A percentile compares a stretch with the other conserved stretches of the same genome.
These are phyloP conservation scores for Ceryle rudis DNA, from an alignment of 2,797 vertebrate genomes.

Conservation along the genomic window DNA sequence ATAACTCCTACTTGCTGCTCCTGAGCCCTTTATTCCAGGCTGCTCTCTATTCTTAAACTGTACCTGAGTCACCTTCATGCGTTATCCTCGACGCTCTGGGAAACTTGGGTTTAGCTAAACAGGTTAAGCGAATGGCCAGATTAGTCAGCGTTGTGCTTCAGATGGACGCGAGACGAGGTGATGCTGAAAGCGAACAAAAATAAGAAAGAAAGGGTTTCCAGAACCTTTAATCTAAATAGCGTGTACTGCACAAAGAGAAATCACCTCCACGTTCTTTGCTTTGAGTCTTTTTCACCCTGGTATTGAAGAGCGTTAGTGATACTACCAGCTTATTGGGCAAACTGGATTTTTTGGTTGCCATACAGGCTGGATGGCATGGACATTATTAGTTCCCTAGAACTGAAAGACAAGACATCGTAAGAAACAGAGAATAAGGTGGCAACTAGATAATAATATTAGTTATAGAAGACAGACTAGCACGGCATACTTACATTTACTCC, in stretches of 20 bases:
- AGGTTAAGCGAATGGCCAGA: constrained; percentile 48
- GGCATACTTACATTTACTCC: neutral
- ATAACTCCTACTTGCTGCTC: constrained; percentile 40
- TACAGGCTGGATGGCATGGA: neutral
- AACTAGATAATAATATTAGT: neutral
- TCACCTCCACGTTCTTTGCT: neutral
- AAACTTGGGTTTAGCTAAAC: constrained; percentile 36
- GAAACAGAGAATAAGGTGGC: neutral
- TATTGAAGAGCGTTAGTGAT: neutral
- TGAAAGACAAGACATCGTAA: neutral
- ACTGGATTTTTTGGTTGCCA: neutral
- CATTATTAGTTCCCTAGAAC: fast-evolving
- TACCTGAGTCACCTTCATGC: constrained; percentile 58
- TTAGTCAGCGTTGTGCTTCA: constrained; percentile 30
- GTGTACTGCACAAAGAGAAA: neutral
- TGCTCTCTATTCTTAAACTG: constrained; percentile 33
- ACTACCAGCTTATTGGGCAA: neutral
- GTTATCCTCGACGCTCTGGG: neutral
- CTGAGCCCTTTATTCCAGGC: constrained; percentile 32
- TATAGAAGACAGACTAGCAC: neutral
- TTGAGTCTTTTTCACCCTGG: neutral
- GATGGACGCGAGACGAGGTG: constrained; percentile 10
- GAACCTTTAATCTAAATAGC: neutral
- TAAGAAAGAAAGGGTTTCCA: neutral
- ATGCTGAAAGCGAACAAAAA: neutral